A percentile compares a stretch with the other conserved stretches of the same genome.
phyloP scores from a whole-genome alignment of 2,888 invertebrate genomes.

The Eumerus sabulonum region DNA sequence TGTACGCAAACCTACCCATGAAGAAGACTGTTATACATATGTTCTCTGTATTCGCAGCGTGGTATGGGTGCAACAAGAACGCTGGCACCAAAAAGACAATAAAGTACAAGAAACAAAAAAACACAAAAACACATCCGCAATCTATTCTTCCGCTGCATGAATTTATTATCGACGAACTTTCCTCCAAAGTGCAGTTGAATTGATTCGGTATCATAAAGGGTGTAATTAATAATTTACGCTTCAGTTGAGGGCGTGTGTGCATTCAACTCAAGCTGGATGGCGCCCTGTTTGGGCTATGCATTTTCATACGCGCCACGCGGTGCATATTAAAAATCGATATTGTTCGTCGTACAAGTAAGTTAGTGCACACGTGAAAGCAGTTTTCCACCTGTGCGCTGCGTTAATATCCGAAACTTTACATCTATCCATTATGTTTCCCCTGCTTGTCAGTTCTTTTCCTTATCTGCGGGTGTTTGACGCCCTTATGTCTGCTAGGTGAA shows the following conservation, averaged over 20 bases:
- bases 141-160: slow-evolving; percentile 8
- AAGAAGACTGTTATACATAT: too few species aligned
- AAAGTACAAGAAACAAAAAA: too few species aligned
- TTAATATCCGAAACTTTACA: slow-evolving; percentile 22
- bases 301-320: background rate
- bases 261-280: background rate
- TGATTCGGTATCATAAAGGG: slow-evolving; percentile 28
- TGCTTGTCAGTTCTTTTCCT: background rate
- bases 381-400: slow-evolving; percentile 13
- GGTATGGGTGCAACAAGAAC: background rate
- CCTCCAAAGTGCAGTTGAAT: slow-evolving; percentile 22
- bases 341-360: slow-evolving; percentile 16
- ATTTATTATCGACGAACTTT: slow-evolving; percentile 29
- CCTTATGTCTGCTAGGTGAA: slow-evolving; percentile 20
- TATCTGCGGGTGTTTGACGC: slow-evolving; percentile 28
- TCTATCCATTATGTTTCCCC: slow-evolving; percentile 10
- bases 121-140: background rate
- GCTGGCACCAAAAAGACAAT: background rate
- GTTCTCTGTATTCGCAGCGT: too few species aligned
- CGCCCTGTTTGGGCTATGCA: background rate
- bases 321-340: slow-evolving; percentile 37
- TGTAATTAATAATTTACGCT: slow-evolving; percentile 37
- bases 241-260: background rate
- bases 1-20: background rate
- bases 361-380: slow-evolving; percentile 3